Base-by-base conservation (phyloP, 1,140 invertebrate genomes). In the Drosophila tristis region DNA sequence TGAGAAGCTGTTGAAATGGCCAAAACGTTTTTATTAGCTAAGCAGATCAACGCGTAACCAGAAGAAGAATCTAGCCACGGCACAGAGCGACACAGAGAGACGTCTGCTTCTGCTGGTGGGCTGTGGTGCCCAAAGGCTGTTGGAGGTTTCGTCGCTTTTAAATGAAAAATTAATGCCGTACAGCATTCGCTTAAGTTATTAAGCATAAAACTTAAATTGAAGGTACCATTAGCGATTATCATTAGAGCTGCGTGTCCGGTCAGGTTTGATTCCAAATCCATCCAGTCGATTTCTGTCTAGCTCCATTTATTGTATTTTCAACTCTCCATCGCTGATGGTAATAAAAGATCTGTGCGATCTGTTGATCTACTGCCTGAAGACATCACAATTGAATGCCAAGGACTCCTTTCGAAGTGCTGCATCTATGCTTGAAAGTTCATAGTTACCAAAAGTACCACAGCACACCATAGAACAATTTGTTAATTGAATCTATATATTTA, bases 181-280 rank as follows among this genome's bases (percentile, higher is more conserved):
- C 61, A 64, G 78, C 73, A 85, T 77, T 77, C 78, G 81, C 68
- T 78, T 85, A 66, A 79, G 80, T 85, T 84, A 84, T 84, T 84
- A 84, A 80, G 80, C 80, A 80, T 84, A 80, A 75, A 84, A 76
- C 80, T 68, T 72, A 71, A 84, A 85, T 85, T 82, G 71, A 68
- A 75, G 63, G 72, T 60, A 79, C 60, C 80, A 80, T 84, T 80
- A 80, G 68, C 78, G 80, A 76, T 80, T 67, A 63, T 55, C 80
- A 82, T 84, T 57, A 50, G 53, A 77, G 68, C 44, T 62, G 61
- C 65, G 62, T 74, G 71, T 82, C 79, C 79, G 80, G 79, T 84
- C 64, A 55, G 75, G 31, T 71, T 71, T 56, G 11, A 71, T 58
- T 70, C 31, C 44, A 70, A 70, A 44, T 45, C 26, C 9, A 70